Conservation (phyloP, 2,888 invertebrate species). For the Antitype chi region DNA sequence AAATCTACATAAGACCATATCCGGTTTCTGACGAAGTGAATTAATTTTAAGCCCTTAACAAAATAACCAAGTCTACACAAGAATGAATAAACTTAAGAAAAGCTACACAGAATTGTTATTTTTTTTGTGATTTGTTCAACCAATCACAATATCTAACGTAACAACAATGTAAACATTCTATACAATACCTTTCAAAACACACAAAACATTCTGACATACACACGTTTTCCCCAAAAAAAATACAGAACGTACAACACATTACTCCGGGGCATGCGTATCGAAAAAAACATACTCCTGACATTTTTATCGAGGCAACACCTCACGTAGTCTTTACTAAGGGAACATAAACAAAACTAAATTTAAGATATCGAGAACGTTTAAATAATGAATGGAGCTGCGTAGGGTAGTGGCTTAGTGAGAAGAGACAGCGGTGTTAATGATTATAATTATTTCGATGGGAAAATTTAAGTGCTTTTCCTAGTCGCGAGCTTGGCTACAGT, state of each 20-base stretch:
- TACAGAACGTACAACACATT: constrained; percentile 54
- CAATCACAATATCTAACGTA: background rate
- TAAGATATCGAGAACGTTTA: constrained; percentile 72
- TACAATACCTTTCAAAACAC: constrained; percentile 10
- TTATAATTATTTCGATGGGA: constrained; percentile 6
- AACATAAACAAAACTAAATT: constrained; percentile 76
- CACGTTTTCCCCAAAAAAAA: constrained; percentile 4
- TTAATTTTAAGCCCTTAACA: background rate
- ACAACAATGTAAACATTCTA: constrained; percentile 13
- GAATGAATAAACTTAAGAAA: no score
- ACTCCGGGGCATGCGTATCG: constrained; percentile 41
- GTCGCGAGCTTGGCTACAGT: background rate
- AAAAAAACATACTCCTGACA: constrained; percentile 64
- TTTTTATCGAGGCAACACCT: constrained; percentile 62
- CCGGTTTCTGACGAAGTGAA: background rate
- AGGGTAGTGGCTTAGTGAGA: constrained; percentile 1
- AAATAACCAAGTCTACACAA: background rate
- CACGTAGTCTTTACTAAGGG: constrained; percentile 60
- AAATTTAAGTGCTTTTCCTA: constrained; percentile 14
- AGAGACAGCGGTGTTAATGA: constrained; percentile 25
- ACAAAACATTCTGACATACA: constrained; percentile 18
- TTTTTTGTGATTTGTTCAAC: background rate
- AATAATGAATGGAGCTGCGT: constrained; percentile 68
- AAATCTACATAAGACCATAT: background rate
- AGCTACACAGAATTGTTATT: background rate